These are phyloP conservation scores for Drosophila aldrichi DNA, from an alignment of 2,888 invertebrate species.

Conservation along the genomic window DNA sequence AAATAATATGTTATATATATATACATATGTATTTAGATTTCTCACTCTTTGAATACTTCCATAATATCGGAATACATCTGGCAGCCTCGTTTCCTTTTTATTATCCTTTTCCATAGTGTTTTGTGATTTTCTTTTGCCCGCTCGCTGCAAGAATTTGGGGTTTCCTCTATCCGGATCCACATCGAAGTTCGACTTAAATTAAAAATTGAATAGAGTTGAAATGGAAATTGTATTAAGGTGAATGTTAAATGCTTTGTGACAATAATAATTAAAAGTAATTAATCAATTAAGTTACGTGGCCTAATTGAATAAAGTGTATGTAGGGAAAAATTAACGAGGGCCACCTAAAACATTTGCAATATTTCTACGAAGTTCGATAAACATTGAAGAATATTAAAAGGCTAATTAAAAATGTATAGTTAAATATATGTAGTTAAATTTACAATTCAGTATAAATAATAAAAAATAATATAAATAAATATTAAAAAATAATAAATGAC, in stretches of 20 bases:
- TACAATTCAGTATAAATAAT: no score
- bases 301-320: not conserved
- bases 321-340: not conserved
- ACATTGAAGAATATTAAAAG: no score
- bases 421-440: no score
- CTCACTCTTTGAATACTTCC: constrained; percentile 43
- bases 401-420: no score
- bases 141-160: not conserved
- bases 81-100: constrained; percentile 30
- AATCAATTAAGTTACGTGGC: not conserved
- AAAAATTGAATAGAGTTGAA: not conserved
- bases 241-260: not conserved
- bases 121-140: not conserved
- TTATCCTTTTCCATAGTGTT: constrained; percentile 9
- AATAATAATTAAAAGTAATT: constrained; percentile 17
- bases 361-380: no score
- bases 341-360: not conserved
- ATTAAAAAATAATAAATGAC: no score
- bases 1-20: not conserved
- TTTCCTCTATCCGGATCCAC: constrained; percentile 6
- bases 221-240: not conserved
- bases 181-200: constrained; percentile 16
- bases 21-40: not conserved
- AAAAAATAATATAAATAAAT: no score
- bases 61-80: constrained; percentile 44